Conservation (phyloP, 2,113 vertebrate genomes). For the Nesogale talazaci region DNA sequence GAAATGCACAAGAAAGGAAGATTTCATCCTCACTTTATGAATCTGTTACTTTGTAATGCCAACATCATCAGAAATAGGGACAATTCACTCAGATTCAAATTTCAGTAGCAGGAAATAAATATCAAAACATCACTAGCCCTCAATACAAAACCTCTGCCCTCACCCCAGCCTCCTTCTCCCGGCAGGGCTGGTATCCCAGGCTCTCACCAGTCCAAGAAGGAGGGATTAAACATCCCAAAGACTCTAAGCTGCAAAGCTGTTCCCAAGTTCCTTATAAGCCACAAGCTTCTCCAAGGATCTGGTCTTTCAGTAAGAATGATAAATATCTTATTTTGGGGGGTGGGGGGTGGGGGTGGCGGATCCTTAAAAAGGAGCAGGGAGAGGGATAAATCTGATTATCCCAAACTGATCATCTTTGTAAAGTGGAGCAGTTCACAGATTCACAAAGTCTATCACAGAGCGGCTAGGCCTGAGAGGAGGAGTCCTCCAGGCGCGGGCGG, state of each 20-base stretch:
- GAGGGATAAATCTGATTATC: constrained; percentile 67
- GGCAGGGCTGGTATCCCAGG: no score
- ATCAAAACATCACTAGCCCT: constrained; percentile 57
- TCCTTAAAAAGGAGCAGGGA: neutral
- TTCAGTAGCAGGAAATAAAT: constrained; percentile 80
- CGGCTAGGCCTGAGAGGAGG: neutral
- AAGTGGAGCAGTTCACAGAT: constrained; percentile 51
- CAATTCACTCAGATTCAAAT: constrained; percentile 63
- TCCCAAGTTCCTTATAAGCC: neutral
- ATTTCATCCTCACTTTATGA: neutral
- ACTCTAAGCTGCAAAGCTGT: neutral
- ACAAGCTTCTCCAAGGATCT: no score
- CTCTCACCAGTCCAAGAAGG: neutral
- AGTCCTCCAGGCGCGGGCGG: neutral
- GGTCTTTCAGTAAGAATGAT: neutral
- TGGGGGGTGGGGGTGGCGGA: no score
- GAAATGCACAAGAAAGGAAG: no score
- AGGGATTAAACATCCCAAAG: neutral
- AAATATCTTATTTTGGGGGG: neutral
- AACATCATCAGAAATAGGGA: constrained; percentile 11
- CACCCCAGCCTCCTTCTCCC: neutral
- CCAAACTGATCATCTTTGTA: constrained; percentile 70
- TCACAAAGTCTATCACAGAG: constrained; percentile 82
- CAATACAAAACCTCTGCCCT: no score
- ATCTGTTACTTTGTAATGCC: constrained; percentile 34